Conservation (phyloP, 2,113 vertebrate species). For the Chitala chitala region DNA sequence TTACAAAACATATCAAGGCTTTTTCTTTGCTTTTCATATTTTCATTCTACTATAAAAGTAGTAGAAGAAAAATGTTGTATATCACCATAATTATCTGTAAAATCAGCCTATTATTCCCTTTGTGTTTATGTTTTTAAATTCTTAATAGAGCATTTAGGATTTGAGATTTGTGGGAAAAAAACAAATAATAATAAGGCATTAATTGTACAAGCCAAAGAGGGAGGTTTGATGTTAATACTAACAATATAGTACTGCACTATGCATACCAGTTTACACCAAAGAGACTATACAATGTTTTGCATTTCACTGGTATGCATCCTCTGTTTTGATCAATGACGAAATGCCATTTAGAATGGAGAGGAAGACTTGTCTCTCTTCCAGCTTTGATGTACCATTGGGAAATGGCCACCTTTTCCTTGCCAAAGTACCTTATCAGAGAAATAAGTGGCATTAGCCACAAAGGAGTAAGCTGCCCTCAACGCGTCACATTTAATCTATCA, state of each 20-base stretch:
- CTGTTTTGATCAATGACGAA: slow-evolving; percentile 1
- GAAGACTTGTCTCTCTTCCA: background rate
- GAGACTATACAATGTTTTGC: background rate
- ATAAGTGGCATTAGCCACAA: slow-evolving; percentile 30
- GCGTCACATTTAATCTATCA: slow-evolving; percentile 39
- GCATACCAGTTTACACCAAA: background rate
- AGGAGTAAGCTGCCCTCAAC: slow-evolving; percentile 25
- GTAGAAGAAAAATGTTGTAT: background rate
- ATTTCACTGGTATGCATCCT: background rate
- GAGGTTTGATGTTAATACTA: background rate
- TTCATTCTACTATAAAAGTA: slow-evolving; percentile 2
- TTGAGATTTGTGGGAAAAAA: background rate
- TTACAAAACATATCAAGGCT: slow-evolving; percentile 60
- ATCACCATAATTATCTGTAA: background rate
- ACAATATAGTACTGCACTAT: background rate
- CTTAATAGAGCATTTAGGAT: background rate
- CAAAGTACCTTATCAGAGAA: background rate
- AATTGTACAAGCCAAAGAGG: background rate
- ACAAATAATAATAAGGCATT: background rate
- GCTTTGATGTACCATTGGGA: slow-evolving; percentile 7
- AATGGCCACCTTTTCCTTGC: background rate
- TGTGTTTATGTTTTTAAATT: background rate
- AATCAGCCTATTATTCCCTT: background rate
- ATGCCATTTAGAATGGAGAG: background rate
- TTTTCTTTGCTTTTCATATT: slow-evolving; percentile 16